These are phyloP conservation scores for Anastatus disparis DNA, from an alignment of 1,140 invertebrate genomes.

Conservation along the genomic window DNA sequence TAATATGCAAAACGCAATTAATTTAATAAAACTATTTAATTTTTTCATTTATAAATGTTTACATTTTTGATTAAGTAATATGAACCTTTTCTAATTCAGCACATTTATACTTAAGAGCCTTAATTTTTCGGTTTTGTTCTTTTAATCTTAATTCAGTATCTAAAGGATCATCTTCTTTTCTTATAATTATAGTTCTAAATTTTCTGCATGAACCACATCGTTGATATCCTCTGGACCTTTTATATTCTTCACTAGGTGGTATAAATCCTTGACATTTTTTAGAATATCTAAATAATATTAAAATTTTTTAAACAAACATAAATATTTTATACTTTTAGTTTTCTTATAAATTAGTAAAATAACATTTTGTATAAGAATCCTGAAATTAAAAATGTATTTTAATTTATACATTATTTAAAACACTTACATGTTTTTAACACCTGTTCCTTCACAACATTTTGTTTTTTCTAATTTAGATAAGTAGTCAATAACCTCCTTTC, in stretches of 20 bases:
- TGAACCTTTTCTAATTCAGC: background rate
- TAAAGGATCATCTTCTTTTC: background rate
- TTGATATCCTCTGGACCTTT: conserved; percentile 2
- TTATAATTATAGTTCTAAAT: background rate
- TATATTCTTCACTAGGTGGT: background rate
- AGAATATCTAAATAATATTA: conserved; percentile 13
- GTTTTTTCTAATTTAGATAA: conserved; percentile 15
- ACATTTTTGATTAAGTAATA: too few species aligned
- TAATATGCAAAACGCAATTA: too few species aligned
- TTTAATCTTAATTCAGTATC: background rate
- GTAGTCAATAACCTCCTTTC: conserved; percentile 10
- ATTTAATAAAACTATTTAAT: too few species aligned
- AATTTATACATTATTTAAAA: background rate
- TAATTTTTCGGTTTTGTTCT: conserved; percentile 7
- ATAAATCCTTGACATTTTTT: conserved; percentile 10
- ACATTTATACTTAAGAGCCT: background rate
- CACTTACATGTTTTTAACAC: conserved; percentile 12
- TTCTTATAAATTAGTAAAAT: too few species aligned
- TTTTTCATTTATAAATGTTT: too few species aligned
- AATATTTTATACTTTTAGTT: too few species aligned
- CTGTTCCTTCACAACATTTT: conserved; percentile 12
- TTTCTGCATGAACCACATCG: background rate
- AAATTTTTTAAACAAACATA: background rate
- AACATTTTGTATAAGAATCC: too few species aligned
- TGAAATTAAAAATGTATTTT: too few species aligned